Evolutionary conservation across 30 jellyfish, hydroid and myxozoan genomes (phyloP).

Genomic region (Mastigias papua): DNA sequence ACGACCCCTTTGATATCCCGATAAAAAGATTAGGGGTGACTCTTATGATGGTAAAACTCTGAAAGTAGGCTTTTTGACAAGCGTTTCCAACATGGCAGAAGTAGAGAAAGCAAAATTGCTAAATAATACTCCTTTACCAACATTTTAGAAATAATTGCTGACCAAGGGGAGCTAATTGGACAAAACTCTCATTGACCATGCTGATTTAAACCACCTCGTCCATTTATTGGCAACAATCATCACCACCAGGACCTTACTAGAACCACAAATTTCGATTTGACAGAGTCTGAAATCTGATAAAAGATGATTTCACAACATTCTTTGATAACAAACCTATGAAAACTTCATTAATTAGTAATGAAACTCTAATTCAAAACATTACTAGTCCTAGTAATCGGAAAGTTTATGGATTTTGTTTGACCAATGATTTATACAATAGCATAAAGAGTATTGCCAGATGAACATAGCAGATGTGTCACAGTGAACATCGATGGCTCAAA

Average conservation of each 20-base stretch:
- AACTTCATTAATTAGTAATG: slow-evolving; percentile 20
- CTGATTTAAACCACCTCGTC: not conserved
- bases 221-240: not conserved
- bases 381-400: not conserved
- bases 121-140: too few relatives aligned
- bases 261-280: slow-evolving; percentile 3
- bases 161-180: not conserved
- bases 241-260: not conserved
- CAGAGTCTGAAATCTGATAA: slow-evolving; percentile 12
- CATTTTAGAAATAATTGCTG: not conserved
- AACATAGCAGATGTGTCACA: not conserved
- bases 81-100: too few relatives aligned
- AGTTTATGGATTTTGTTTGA: not conserved
- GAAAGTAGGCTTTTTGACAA: too few relatives aligned
- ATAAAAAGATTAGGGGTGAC: too few relatives aligned
- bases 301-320: not conserved
- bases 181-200: not conserved
- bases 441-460: not conserved
- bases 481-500: not conserved
- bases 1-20: too few relatives aligned
- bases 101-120: too few relatives aligned
- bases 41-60: too few relatives aligned
- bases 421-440: not conserved
- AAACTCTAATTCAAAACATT: slow-evolving; percentile 1
- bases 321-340: slow-evolving; percentile 3